Conservation (phyloP, 2,797 vertebrate genomes). For the Ispidina picta region DNA sequence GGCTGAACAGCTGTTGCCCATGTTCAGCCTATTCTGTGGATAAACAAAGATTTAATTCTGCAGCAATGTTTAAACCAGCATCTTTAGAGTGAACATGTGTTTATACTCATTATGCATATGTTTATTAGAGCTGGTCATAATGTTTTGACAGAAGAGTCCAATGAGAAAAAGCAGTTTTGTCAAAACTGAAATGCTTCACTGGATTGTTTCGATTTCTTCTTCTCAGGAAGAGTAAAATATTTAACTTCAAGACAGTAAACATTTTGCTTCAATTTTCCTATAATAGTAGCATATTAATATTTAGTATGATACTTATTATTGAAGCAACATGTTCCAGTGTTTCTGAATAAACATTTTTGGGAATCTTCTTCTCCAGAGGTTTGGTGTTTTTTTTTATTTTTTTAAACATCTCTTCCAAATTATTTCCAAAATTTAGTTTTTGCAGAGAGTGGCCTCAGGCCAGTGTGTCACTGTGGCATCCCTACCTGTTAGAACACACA, state of each 20-base stretch:
- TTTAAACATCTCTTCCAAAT: neutral
- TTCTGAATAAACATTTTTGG: neutral
- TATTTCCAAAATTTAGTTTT: neutral
- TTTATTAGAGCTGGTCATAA: constrained; percentile 33
- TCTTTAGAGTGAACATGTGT: constrained; percentile 14
- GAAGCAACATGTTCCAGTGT: neutral
- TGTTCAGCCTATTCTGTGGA: neutral
- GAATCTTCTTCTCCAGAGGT: neutral
- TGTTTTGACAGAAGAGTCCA: constrained; percentile 30
- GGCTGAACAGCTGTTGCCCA: constrained; percentile 8
- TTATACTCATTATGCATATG: constrained; percentile 40
- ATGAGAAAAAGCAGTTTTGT: constrained; percentile 13
- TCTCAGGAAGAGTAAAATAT: constrained; percentile 7
- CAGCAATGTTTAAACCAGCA: constrained; percentile 13
- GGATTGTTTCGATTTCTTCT: constrained; percentile 15
- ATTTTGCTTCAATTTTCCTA: constrained; percentile 6
- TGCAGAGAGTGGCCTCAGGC: fast-evolving
- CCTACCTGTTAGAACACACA: neutral
- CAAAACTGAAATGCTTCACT: neutral
- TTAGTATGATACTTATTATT: neutral
- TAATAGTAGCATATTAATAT: neutral
- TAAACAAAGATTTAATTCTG: neutral
- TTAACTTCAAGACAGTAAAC: neutral
- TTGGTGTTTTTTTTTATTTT: neutral
- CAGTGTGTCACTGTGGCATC: too few relatives aligned